Evolutionary conservation across 2,113 vertebrate species (phyloP).

Genomic region (Ammospiza nelsoni): DNA sequence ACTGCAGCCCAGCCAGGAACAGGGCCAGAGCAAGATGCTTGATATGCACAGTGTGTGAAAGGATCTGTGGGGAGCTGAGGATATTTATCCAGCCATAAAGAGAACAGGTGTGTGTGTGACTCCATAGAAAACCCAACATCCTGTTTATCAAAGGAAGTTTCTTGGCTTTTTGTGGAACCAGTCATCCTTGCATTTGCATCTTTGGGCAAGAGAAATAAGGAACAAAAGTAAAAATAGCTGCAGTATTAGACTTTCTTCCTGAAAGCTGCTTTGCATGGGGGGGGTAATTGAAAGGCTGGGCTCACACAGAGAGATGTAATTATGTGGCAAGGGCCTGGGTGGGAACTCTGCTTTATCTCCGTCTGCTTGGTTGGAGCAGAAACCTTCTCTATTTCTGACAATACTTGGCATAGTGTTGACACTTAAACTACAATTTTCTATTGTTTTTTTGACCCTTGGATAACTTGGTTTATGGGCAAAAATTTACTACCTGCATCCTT

Average conservation of each 20-base stretch:
- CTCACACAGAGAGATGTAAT: background rate
- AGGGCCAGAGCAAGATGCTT: background rate
- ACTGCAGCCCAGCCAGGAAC: background rate
- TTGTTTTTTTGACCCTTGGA: background rate
- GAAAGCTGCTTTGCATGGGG: background rate
- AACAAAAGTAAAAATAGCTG: slow-evolving; percentile 7
- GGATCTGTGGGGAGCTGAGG: background rate
- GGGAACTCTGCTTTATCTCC: background rate
- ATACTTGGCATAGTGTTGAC: background rate
- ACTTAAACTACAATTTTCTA: background rate
- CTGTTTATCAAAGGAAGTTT: slow-evolving; percentile 8
- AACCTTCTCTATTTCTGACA: slow-evolving; percentile 9
- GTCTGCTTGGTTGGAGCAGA: background rate
- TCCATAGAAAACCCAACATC: background rate
- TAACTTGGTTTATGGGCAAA: background rate
- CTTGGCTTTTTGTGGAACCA: background rate
- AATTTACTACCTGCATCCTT: background rate
- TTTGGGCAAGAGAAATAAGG: background rate
- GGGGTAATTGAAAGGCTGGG: background rate
- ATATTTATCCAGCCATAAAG: slow-evolving; percentile 24
- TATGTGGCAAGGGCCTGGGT: background rate
- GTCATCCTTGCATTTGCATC: background rate
- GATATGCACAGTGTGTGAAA: background rate
- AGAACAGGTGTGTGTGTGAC: background rate
- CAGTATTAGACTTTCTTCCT: background rate